A percentile compares a stretch with the other conserved stretches of the same genome.
Evolutionary conservation across 2,113 vertebrate species (phyloP).

Genomic region (Tyrannus savana): DNA sequence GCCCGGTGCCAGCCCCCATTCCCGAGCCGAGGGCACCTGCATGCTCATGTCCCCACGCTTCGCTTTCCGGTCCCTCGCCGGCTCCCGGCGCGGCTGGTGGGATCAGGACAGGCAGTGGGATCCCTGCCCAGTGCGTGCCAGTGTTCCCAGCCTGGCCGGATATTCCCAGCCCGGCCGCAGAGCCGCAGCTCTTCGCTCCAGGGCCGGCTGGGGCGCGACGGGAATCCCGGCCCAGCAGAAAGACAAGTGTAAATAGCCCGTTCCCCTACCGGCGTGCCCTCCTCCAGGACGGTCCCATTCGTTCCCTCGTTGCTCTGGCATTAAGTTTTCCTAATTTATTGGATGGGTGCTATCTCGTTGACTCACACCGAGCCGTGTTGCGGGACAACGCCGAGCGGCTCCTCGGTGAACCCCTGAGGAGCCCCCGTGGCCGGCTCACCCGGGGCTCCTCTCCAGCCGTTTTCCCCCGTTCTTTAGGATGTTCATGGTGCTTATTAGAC

Average conservation of each 20-base stretch:
- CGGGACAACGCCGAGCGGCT: conserved; percentile 73
- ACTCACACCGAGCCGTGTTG: conserved; percentile 56
- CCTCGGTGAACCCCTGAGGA: conserved; percentile 58
- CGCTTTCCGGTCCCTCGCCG: background rate
- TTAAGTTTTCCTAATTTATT: conserved; percentile 75
- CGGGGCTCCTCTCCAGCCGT: conserved; percentile 64
- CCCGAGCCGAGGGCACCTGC: background rate
- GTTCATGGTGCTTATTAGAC: conserved; percentile 76
- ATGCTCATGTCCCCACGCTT: background rate
- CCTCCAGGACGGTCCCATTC: conserved; percentile 26
- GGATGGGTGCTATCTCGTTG: conserved; percentile 78
- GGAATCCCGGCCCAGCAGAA: background rate
- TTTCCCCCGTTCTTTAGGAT: conserved; percentile 59
- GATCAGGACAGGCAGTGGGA: background rate
- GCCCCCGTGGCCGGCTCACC: conserved; percentile 75
- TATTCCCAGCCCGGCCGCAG: background rate
- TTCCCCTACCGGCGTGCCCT: conserved; percentile 43
- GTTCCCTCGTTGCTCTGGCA: conserved; percentile 30
- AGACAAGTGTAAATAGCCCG: conserved; percentile 71
- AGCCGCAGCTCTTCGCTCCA: background rate
- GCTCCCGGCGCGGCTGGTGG: background rate
- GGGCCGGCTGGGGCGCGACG: background rate
- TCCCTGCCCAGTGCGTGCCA: background rate
- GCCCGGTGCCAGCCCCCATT: background rate
- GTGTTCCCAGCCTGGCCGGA: background rate